phyloP scores from a whole-genome alignment of 2,797 vertebrate species.

The Sandelia bainsii region DNA sequence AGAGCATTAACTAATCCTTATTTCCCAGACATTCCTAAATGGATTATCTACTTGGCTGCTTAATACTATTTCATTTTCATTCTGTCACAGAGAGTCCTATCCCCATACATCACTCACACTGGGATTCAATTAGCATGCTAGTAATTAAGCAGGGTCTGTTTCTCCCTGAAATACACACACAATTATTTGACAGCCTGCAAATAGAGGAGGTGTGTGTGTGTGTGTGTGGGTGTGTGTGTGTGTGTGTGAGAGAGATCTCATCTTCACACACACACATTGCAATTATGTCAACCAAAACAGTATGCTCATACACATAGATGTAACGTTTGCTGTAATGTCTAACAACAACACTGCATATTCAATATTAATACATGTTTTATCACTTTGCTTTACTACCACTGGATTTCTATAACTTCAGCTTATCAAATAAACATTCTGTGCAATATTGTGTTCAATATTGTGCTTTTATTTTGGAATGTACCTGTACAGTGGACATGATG shows the following conservation, averaged over 20 bases:
- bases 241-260: conserved; percentile 10
- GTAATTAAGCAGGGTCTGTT: conserved; percentile 71
- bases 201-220: neutral
- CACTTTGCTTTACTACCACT: neutral
- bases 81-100: conserved; percentile 59
- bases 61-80: conserved; percentile 76
- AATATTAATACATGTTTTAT: too few species aligned
- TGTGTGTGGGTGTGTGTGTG: neutral
- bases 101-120: conserved; percentile 69
- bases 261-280: neutral
- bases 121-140: conserved; percentile 75
- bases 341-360: neutral
- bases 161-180: conserved; percentile 60
- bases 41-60: conserved; percentile 75
- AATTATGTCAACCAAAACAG: conserved; percentile 6
- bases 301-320: neutral
- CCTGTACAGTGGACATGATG: too few species aligned
- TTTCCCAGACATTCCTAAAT: conserved; percentile 75
- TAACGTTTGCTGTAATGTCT: neutral
- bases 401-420: neutral
- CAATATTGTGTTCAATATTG: neutral
- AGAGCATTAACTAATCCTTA: conserved; percentile 61
- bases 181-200: conserved; percentile 43
- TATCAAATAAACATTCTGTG: neutral
- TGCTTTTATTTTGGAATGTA: neutral